Evolutionary conservation across 2,113 vertebrate genomes (phyloP), one percentile per base, ranked within the genome.

Genomic region (Aphelocoma coerulescens): DNA sequence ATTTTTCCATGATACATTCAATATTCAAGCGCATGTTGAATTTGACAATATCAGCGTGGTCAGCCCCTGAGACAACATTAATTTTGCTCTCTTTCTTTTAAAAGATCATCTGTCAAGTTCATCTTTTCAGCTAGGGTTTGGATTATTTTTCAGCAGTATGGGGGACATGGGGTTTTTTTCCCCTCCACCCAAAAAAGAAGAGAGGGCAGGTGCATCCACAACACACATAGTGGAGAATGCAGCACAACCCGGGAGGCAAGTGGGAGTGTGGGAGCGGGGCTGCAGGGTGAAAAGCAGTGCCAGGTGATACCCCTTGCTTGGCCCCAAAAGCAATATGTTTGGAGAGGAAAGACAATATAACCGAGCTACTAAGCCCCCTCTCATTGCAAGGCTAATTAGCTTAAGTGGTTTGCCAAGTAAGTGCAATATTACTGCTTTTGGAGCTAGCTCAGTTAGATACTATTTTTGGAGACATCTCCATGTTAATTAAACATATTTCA

Each of bases 391-490:
- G 89, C 93, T 95, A 96, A 97, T 96, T 96, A 97, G 80, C 82
- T 95, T 59, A 95, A 93, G 95, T 95, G 91, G 89, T 84, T 96
- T 95, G 93, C 94, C 96, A 95, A 96, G 95, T 84, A 96, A 95
- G 85, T 92, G 92, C 73, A 95, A 77, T 93, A 96, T 97, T 95
- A 93, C 73, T 78, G 94, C 94, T 95, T 90, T 91, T 95, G 86
- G 92, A 95, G 83, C 83, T 95, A 84, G 72, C 95, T 93, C 86
- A 86, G 94, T 90, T 69, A 95, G 95, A 89, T 81, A 95, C 95
- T 96, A 95, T 97, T 93, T 97, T 97, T 92, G 89, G 95, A 97
- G 95, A 35, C 93, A 89, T 97, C 89, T 97, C 93, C 80, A 95
- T 72, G 93, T 91, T 97, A 95, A 97, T 95, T 96, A 96, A 97